A percentile compares a stretch with the other conserved stretches of the same genome.
phyloP scores from a whole-genome alignment of 2,797 vertebrate genomes.

The Syngnathus acus region DNA sequence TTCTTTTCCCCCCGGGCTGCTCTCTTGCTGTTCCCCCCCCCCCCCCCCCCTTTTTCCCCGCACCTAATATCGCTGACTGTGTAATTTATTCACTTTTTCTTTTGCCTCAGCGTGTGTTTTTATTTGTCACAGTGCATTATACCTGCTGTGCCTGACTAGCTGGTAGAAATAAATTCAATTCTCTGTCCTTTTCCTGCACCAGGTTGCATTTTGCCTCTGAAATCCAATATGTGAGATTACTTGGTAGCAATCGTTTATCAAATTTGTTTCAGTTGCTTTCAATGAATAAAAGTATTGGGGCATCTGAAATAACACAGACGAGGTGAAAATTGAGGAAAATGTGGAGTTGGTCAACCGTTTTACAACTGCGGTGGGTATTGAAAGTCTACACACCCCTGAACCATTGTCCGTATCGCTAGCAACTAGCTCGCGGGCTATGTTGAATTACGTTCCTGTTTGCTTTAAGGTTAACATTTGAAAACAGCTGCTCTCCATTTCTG shows the following conservation, averaged over 20 bases:
- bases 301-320: not conserved
- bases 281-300: not conserved
- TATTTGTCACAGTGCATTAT: constrained; percentile 34
- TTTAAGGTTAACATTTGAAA: too few relatives aligned
- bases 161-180: constrained; percentile 47
- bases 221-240: not conserved
- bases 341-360: not conserved
- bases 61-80: constrained; percentile 23
- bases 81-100: constrained; percentile 27
- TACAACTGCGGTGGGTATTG: not conserved
- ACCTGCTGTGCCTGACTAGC: constrained; percentile 36
- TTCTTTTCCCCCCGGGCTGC: not conserved
- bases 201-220: not conserved
- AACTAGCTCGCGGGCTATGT: too few relatives aligned
- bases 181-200: constrained; percentile 32
- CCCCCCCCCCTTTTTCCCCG: not conserved
- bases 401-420: too few relatives aligned
- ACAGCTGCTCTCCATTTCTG: too few relatives aligned
- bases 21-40: constrained; percentile 3
- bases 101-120: constrained; percentile 33
- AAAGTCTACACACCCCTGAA: not conserved
- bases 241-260: not conserved
- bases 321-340: not conserved
- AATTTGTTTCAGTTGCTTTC: not conserved
- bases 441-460: too few relatives aligned